Evolutionary conservation across 2,888 invertebrate genomes (phyloP).

Genomic region (Agonopterix alstromeriana): DNA sequence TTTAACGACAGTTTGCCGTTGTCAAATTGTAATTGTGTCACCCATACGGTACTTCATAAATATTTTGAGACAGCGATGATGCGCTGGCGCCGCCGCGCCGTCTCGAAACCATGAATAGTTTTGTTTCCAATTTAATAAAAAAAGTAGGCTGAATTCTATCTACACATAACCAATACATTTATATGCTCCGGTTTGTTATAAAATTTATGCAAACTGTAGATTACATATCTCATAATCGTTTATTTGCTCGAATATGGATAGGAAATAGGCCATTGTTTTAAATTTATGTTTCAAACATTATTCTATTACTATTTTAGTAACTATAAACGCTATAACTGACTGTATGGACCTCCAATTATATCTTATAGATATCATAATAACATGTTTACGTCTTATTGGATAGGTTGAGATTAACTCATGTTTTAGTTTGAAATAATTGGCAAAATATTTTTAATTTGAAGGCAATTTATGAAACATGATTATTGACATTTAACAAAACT

Average conservation of each 20-base stretch:
- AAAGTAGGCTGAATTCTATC: conserved; percentile 37
- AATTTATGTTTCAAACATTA: conserved; percentile 2
- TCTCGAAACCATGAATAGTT: background rate
- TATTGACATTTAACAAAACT: background rate
- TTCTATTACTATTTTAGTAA: background rate
- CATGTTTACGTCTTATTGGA: no score
- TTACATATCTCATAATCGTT: conserved; percentile 5
- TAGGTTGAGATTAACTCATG: no score
- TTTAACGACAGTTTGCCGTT: no score
- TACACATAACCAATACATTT: conserved; percentile 29
- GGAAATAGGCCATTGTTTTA: conserved; percentile 8
- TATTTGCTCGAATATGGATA: conserved; percentile 4
- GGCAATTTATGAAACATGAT: no score
- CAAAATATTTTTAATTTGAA: no score
- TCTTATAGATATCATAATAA: no score
- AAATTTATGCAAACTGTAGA: conserved; percentile 49
- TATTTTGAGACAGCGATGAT: no score
- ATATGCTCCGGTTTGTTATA: conserved; percentile 33
- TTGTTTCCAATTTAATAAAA: conserved; percentile 12
- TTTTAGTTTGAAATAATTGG: no score
- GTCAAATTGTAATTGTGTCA: no score
- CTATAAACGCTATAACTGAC: conserved; percentile 4
- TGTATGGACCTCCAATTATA: background rate
- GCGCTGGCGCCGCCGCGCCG: background rate
- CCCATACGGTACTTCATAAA: no score